These are phyloP conservation scores for Campoletis sonorensis DNA, from an alignment of 1,140 invertebrate species.

Conservation along the genomic window DNA sequence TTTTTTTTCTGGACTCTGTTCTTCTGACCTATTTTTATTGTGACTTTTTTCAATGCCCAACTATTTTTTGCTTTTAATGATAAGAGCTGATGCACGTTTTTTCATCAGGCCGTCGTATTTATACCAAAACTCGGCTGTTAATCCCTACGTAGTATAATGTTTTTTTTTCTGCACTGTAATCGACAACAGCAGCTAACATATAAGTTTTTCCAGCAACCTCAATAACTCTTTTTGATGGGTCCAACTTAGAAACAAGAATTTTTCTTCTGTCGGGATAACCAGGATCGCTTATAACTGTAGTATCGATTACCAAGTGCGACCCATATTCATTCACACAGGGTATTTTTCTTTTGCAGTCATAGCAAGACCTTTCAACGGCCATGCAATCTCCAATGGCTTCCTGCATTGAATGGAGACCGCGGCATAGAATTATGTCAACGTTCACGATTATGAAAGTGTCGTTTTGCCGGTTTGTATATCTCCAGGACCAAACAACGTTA, in stretches of 20 bases:
- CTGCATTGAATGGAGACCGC: slow-evolving; percentile 20
- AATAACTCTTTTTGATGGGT: slow-evolving; percentile 8
- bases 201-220: not conserved
- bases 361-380: not conserved
- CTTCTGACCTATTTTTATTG: too few relatives aligned
- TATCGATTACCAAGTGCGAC: slow-evolving; percentile 20
- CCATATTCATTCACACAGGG: slow-evolving; percentile 13
- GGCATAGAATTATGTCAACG: slow-evolving; percentile 33
- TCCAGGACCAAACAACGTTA: slow-evolving; percentile 26
- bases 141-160: slow-evolving; percentile 5
- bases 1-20: too few relatives aligned
- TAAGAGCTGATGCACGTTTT: not conserved
- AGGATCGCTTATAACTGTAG: not conserved
- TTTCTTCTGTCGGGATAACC: slow-evolving; percentile 12
- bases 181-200: slow-evolving; percentile 27
- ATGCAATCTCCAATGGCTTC: slow-evolving; percentile 30
- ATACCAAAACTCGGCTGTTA: slow-evolving; percentile 7
- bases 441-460: slow-evolving; percentile 7
- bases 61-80: too few relatives aligned
- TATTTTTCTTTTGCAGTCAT: not conserved
- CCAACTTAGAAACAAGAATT: not conserved
- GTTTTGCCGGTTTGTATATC: slow-evolving; percentile 4
- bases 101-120: not conserved
- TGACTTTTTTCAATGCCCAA: too few relatives aligned
- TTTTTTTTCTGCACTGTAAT: slow-evolving; percentile 10